phyloP scores from a whole-genome alignment of 2,888 invertebrate species.

The Chrysolina haemoptera region DNA sequence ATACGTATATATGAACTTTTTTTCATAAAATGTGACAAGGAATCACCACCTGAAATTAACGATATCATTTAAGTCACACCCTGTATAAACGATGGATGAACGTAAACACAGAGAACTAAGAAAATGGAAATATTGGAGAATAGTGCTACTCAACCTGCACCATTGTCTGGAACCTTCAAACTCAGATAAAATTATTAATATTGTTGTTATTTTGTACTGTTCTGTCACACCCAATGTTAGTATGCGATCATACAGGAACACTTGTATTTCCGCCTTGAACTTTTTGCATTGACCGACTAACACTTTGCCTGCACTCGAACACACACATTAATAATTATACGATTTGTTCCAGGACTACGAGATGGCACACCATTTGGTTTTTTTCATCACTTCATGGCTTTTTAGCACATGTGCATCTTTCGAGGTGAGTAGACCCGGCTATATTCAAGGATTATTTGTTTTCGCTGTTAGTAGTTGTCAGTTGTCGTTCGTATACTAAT shows the following conservation, averaged over 20 bases:
- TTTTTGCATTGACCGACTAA: conserved; percentile 21
- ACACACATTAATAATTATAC: conserved; percentile 52
- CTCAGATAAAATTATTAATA: too few relatives aligned
- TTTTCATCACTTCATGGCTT: conserved; percentile 64
- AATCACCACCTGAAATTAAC: too few relatives aligned
- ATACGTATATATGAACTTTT: too few relatives aligned
- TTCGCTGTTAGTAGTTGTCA: conserved; percentile 12
- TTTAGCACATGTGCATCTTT: conserved; percentile 55
- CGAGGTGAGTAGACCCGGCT: conserved; percentile 52
- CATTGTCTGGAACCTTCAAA: too few relatives aligned
- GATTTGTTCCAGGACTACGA: conserved; percentile 62
- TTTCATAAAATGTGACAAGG: too few relatives aligned
- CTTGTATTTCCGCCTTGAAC: conserved; percentile 19
- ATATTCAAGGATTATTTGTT: conserved; percentile 25
- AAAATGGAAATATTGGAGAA: too few relatives aligned
- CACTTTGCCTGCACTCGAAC: background rate
- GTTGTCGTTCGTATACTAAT: conserved; percentile 21
- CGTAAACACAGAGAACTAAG: too few relatives aligned
- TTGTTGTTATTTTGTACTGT: background rate
- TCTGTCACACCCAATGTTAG: background rate
- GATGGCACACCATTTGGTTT: conserved; percentile 69
- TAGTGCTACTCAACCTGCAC: too few relatives aligned
- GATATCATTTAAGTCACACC: too few relatives aligned
- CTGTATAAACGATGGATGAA: too few relatives aligned
- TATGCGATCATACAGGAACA: conserved; percentile 6